phyloP scores from a whole-genome alignment of 2,888 invertebrate species.

The Xiphydria camelus region DNA sequence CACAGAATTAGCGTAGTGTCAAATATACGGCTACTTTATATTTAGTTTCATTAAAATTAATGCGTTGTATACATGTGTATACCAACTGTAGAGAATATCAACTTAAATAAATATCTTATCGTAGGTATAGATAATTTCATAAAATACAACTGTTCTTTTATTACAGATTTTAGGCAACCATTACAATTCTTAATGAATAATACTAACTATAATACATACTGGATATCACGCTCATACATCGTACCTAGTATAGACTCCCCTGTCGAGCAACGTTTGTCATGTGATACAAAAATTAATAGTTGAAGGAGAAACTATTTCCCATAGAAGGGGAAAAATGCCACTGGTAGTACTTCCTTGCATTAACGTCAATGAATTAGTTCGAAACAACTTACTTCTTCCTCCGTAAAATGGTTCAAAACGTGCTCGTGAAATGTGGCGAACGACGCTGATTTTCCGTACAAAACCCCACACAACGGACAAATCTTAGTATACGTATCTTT shows the following conservation, averaged over 20 bases:
- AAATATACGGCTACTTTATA: too few species aligned
- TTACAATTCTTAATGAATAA: too few species aligned
- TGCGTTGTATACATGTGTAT: neutral
- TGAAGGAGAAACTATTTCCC: too few species aligned
- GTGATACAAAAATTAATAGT: too few species aligned
- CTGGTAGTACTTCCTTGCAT: slow-evolving; percentile 6
- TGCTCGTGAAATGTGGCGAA: slow-evolving; percentile 74
- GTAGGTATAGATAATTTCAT: neutral
- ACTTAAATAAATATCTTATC: neutral
- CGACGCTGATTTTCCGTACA: slow-evolving; percentile 62
- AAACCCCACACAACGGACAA: slow-evolving; percentile 76
- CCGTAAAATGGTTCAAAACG: slow-evolving; percentile 76
- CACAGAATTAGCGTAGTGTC: slow-evolving; percentile 67
- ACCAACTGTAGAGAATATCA: neutral
- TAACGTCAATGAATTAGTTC: slow-evolving; percentile 21
- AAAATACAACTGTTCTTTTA: slow-evolving; percentile 3
- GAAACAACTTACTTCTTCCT: slow-evolving; percentile 54
- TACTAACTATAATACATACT: too few species aligned
- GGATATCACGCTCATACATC: too few species aligned
- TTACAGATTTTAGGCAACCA: too few species aligned
- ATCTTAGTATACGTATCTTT: slow-evolving; percentile 61
- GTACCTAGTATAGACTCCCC: too few species aligned
- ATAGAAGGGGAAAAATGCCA: slow-evolving; percentile 10
- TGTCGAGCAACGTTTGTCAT: too few species aligned
- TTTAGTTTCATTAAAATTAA: too few species aligned